These are phyloP conservation scores for Sorex fumeus DNA, from an alignment of 2,113 vertebrate species.

Conservation along the genomic window DNA sequence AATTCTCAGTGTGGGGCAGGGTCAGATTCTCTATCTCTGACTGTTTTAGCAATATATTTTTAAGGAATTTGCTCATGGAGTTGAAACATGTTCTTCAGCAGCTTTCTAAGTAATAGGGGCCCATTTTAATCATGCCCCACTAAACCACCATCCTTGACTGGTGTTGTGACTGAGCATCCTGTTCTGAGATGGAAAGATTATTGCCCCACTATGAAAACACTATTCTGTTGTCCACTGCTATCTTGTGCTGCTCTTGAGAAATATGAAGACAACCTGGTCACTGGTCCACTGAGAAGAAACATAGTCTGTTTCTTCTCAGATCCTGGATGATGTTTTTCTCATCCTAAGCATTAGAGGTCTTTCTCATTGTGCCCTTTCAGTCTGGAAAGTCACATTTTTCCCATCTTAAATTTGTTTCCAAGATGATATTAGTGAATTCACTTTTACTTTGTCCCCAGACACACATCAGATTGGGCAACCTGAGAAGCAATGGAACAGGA, in stretches of 20 bases:
- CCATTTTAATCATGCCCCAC: not conserved
- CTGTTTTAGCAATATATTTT: not conserved
- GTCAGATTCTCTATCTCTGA: not conserved
- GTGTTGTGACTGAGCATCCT: not conserved
- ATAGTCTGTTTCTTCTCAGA: not conserved
- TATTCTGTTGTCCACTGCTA: not conserved
- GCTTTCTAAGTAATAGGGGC: not conserved
- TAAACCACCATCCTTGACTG: not conserved
- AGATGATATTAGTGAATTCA: too few relatives aligned
- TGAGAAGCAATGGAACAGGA: too few relatives aligned
- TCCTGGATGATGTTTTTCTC: not conserved
- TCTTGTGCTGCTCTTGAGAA: not conserved
- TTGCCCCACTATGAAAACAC: not conserved
- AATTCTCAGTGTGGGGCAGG: not conserved
- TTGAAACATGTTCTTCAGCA: not conserved
- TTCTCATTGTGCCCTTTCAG: not conserved
- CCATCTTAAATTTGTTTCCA: not conserved
- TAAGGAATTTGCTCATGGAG: not conserved
- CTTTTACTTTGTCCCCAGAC: too few relatives aligned
- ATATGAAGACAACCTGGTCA: not conserved
- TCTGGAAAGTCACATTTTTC: constrained; percentile 8
- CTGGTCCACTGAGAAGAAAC: too few relatives aligned
- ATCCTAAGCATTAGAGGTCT: not conserved
- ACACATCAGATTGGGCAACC: too few relatives aligned
- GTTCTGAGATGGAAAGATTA: not conserved